phyloP scores from a whole-genome alignment of 2,797 vertebrate species.

The Premnoplex brunnescens region DNA sequence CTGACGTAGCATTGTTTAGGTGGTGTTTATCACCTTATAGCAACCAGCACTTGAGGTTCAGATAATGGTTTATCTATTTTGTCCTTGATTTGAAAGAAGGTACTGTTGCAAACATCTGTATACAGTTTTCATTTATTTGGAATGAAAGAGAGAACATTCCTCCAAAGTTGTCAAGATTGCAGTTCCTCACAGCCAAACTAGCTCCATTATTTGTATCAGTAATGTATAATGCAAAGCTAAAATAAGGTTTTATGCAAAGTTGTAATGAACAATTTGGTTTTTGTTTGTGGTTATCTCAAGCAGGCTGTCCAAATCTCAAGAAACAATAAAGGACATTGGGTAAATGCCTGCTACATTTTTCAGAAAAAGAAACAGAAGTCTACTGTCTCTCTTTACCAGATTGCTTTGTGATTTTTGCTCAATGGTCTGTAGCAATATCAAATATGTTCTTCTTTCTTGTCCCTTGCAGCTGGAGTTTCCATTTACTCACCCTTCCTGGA shows the following conservation, averaged over 20 bases:
- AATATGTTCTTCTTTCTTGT: constrained; percentile 36
- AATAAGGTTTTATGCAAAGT: constrained; percentile 60
- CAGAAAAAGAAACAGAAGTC: constrained; percentile 57
- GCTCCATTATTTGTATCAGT: constrained; percentile 49
- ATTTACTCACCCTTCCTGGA: constrained; percentile 55
- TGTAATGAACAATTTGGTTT: constrained; percentile 56
- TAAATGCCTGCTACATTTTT: constrained; percentile 33
- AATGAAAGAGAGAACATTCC: constrained; percentile 41
- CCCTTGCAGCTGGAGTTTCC: constrained; percentile 43
- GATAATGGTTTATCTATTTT: constrained; percentile 3
- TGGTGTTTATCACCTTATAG: background rate
- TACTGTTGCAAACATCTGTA: constrained; percentile 20
- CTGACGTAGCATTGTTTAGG: background rate
- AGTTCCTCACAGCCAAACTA: background rate
- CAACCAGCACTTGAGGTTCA: background rate
- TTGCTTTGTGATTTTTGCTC: constrained; percentile 52
- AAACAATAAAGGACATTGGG: constrained; percentile 48
- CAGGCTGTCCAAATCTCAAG: constrained; percentile 27
- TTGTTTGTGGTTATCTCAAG: constrained; percentile 63
- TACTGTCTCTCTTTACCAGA: constrained; percentile 47
- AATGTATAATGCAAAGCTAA: constrained; percentile 22
- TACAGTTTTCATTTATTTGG: background rate
- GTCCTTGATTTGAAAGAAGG: constrained; percentile 18
- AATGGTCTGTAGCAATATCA: constrained; percentile 13
- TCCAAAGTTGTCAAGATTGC: background rate